Percentiles rank a stretch among this genome's conserved stretches.
These are phyloP conservation scores for Varroa destructor DNA, from an alignment of 1,140 invertebrate species.

Conservation along the genomic window DNA sequence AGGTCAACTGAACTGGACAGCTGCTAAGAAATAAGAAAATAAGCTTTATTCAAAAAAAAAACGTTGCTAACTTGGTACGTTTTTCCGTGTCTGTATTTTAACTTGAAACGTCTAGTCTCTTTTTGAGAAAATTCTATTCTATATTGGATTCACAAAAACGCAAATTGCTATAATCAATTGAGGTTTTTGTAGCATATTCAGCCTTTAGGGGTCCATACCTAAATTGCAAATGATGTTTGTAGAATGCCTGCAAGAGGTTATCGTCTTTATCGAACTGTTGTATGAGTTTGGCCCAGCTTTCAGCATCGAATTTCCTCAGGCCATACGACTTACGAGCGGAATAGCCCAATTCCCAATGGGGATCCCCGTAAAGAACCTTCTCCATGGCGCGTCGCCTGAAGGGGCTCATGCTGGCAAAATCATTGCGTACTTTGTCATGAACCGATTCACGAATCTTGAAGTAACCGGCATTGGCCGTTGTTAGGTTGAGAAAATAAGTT, in stretches of 20 bases:
- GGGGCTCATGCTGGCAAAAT: constrained; percentile 2
- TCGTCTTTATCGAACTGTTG: constrained; percentile 69
- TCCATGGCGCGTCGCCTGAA: constrained; percentile 25
- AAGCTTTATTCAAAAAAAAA: too few species aligned
- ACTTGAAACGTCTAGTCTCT: too few species aligned
- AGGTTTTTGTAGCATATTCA: too few species aligned
- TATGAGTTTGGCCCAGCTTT: constrained; percentile 74
- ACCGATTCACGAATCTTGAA: constrained; percentile 21
- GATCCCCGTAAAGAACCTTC: constrained; percentile 38
- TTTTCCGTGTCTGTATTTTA: too few species aligned
- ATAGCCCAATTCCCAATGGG: constrained; percentile 77
- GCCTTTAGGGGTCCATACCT: not conserved
- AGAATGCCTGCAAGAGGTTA: constrained; percentile 69
- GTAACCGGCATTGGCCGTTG: constrained; percentile 59
- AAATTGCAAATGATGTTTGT: constrained; percentile 4
- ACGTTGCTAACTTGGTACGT: too few species aligned
- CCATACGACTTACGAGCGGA: constrained; percentile 65
- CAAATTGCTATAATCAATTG: not conserved
- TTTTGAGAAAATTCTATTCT: too few species aligned
- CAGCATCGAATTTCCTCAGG: constrained; percentile 61
- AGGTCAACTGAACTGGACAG: too few species aligned
- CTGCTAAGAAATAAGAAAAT: too few species aligned
- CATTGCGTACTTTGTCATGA: constrained; percentile 7
- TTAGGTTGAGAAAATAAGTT: constrained; percentile 85
- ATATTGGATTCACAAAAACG: not conserved